Percentiles rank a stretch among this genome's conserved stretches.
phyloP scores from a whole-genome alignment of 2,797 vertebrate species.

The Enoplosus armatus region DNA sequence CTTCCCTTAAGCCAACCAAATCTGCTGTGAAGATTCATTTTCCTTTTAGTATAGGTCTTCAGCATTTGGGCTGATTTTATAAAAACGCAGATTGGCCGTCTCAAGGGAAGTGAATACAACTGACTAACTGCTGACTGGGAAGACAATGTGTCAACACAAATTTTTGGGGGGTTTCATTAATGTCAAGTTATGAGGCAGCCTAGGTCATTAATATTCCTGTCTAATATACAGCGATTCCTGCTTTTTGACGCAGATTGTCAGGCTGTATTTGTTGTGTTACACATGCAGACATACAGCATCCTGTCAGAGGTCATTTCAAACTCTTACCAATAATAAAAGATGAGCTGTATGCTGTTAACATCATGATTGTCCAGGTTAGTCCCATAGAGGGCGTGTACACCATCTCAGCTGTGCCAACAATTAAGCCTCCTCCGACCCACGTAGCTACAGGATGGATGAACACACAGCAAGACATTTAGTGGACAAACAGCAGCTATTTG shows the following conservation, averaged over 20 bases:
- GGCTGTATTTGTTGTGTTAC: too few species aligned
- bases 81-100: too few species aligned
- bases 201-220: too few species aligned
- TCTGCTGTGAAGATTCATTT: too few species aligned
- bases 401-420: slow-evolving; percentile 76
- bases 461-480: background rate
- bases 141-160: too few species aligned
- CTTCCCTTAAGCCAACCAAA: too few species aligned
- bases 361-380: slow-evolving; percentile 56
- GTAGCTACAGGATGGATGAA: slow-evolving; percentile 67
- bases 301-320: background rate
- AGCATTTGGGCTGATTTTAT: too few species aligned
- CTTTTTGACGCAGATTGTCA: background rate
- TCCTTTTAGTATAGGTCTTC: too few species aligned
- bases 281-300: background rate
- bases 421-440: slow-evolving; percentile 78
- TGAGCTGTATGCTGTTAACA: background rate
- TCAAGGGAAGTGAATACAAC: background rate
- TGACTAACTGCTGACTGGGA: too few species aligned
- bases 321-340: slow-evolving; percentile 73
- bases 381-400: slow-evolving; percentile 79
- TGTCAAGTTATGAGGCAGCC: too few species aligned
- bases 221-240: background rate
- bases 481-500: background rate
- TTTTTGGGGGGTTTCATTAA: too few species aligned